These are phyloP conservation scores for Eubasilissa splendida DNA, from an alignment of 2,888 invertebrate genomes.

Conservation along the genomic window DNA sequence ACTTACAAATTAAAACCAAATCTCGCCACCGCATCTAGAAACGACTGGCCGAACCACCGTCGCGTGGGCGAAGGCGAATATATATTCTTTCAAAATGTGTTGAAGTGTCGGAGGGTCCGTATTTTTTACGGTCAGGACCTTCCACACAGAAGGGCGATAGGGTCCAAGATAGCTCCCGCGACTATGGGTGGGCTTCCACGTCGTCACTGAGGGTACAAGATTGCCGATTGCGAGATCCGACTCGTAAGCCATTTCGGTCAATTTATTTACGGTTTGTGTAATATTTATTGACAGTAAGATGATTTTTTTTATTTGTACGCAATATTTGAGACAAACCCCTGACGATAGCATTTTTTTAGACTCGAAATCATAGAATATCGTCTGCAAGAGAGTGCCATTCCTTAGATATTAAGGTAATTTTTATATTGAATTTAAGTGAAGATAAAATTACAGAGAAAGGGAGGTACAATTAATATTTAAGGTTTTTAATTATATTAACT, in stretches of 20 bases:
- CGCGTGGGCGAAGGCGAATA: slow-evolving; percentile 22
- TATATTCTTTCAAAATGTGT: slow-evolving; percentile 38
- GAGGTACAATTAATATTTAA: no score
- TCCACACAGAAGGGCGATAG: slow-evolving; percentile 44
- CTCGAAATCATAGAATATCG: no score
- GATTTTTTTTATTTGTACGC: neutral
- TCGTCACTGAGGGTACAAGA: slow-evolving; percentile 21
- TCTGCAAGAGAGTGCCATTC: no score
- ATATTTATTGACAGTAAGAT: neutral
- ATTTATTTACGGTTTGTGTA: neutral
- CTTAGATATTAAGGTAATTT: no score
- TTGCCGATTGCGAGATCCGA: slow-evolving; percentile 1
- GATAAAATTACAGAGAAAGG: no score
- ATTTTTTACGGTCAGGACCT: slow-evolving; percentile 44
- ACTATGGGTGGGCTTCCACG: slow-evolving; percentile 49
- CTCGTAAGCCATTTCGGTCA: slow-evolving; percentile 5
- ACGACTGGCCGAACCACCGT: neutral
- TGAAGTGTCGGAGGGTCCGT: slow-evolving; percentile 38
- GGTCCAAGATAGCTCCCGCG: slow-evolving; percentile 26
- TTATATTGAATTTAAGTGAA: no score
- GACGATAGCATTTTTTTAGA: no score
- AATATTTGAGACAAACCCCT: no score
- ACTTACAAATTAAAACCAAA: no score
- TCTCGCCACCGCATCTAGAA: no score
- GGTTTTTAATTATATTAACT: no score